These are phyloP conservation scores for Rissa tridactyla DNA, from an alignment of 2,113 vertebrate species.

Conservation along the genomic window DNA sequence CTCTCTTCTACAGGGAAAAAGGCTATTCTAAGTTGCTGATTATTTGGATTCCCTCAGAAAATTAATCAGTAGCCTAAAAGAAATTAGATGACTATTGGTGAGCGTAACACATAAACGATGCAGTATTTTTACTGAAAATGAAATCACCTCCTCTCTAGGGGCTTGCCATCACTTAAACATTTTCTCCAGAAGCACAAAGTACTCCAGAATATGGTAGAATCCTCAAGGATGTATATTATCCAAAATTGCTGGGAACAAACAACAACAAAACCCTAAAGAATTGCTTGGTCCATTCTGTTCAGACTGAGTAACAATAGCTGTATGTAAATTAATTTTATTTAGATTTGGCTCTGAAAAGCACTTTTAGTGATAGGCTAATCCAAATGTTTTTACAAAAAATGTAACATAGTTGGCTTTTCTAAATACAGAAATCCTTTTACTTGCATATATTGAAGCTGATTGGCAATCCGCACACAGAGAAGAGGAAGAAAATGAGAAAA, in stretches of 20 bases:
- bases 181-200: neutral
- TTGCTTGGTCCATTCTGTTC: neutral
- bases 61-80: neutral
- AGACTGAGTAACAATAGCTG: neutral
- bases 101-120: neutral
- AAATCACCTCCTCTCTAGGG: neutral
- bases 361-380: neutral
- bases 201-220: neutral
- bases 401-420: neutral
- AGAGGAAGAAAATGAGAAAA: neutral
- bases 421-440: neutral
- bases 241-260: neutral
- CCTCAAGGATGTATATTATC: neutral
- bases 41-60: neutral
- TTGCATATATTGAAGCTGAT: neutral
- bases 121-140: neutral
- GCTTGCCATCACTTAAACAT: neutral
- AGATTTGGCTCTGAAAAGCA: neutral
- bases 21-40: neutral
- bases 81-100: neutral
- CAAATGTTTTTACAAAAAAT: neutral
- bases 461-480: neutral
- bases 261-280: neutral
- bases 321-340: neutral
- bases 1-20: neutral